Percentiles rank a stretch among this genome's conserved stretches.
Evolutionary conservation across 2,797 vertebrate genomes (phyloP).

Genomic region (Eurystomus glaucurus): DNA sequence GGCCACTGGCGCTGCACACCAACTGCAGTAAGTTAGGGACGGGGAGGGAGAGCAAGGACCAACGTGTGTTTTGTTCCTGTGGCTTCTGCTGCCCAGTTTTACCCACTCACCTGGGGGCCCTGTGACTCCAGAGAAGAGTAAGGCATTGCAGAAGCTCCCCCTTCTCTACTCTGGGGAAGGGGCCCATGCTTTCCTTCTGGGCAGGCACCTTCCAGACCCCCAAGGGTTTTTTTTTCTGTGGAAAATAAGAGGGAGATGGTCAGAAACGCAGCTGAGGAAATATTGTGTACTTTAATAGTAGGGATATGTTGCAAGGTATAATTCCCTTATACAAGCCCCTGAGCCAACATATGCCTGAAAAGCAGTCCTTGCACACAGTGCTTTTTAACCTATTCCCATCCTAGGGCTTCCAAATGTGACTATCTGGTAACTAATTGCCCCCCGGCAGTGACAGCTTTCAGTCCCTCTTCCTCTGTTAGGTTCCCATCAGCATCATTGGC

Average conservation of each 20-base stretch:
- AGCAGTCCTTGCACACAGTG: not conserved
- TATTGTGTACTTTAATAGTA: not conserved
- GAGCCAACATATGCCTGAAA: not conserved
- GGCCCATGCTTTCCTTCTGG: not conserved
- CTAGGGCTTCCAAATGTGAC: not conserved
- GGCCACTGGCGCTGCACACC: fast-evolving
- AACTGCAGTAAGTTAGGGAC: fast-evolving
- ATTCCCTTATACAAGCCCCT: not conserved
- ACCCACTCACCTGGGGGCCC: not conserved
- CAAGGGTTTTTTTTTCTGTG: fast-evolving
- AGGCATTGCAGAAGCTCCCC: not conserved
- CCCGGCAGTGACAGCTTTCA: not conserved
- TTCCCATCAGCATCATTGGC: not conserved
- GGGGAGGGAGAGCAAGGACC: not conserved
- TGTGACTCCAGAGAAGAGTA: not conserved
- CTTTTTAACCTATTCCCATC: not conserved
- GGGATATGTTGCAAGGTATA: not conserved
- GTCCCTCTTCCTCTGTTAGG: not conserved
- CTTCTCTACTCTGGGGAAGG: not conserved
- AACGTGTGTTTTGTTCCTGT: not conserved
- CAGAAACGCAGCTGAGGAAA: not conserved
- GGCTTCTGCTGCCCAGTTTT: fast-evolving
- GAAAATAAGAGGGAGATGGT: not conserved
- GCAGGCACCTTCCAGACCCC: not conserved
- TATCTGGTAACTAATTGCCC: not conserved